Evolutionary conservation across 2,797 vertebrate genomes (phyloP), one percentile per base, ranked within the genome.

Genomic region (Epinephelus awoara): DNA sequence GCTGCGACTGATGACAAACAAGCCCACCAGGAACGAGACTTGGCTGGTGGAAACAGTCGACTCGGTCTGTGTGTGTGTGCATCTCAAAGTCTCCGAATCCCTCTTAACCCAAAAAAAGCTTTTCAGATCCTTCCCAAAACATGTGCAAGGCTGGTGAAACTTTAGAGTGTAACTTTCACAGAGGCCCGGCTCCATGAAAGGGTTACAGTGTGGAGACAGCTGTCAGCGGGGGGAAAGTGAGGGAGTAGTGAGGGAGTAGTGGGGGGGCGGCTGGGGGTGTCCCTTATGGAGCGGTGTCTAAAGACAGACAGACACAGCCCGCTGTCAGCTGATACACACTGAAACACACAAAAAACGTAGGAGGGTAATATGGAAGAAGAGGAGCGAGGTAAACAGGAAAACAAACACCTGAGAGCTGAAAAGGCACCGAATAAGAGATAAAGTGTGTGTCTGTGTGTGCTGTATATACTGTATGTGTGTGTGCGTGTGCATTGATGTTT

Each of bases 171-270:
- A 85, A 87, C 88, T 90, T 89, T 90, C 71, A 83, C 83, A 85
- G 90, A 79, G 78, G 71, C 65, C 67, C 77, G 66, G 81, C 79
- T 79, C 79, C 57, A 74, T 84, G 85, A 91, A 92, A 88, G 86
- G 86, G 88, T 90, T 94, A 93, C 86, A 90, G 85, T 86, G 66
- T 74, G 79, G 83, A 91, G 92, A 91, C 94, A 95, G 94, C 93
- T 95, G 94, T 89, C 86, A 83, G 88, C 54, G 34, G 71, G 76
- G 55, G 77, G 63, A 27, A 51, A 75, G 79, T 76, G 51, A 67
- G 78, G 59, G 72, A 67, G 74, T 54, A 75, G 79, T 76, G 51
- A 67, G 78, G 59, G 72, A 67, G 74, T 54, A 51, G 14, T 58
- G 5, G n/a, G 54, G 68, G 29, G 73, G 57, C 25, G 64, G 14